Evolutionary conservation across 2,113 vertebrate genomes (phyloP), one percentile per base, ranked within the genome.

Genomic region (Pteronura brasiliensis): DNA sequence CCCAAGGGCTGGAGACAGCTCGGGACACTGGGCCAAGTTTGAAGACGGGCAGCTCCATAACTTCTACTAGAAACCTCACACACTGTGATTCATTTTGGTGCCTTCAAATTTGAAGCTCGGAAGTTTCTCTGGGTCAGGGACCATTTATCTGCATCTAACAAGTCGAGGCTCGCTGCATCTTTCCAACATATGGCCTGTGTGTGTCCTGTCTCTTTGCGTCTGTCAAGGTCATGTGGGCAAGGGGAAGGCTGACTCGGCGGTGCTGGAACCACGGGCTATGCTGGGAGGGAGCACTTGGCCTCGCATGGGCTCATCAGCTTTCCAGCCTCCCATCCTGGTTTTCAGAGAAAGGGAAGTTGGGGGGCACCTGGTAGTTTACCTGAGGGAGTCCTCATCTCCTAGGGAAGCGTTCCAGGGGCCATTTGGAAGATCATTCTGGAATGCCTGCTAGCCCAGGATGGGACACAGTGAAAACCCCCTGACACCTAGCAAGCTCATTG

Each of bases 21-120:
- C 20, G 9, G 1, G 31, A 72, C 29, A 59, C 49, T 93, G 69
- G 85, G 76, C 71, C 59, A 63, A 86, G 57, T 93, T 25, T 88
- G 47, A 95, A 85, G 76, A 69, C 1, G 21, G 36, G 49, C 18
- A 55, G 72, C 49, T 44, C 81, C 42, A 7, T 69, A 65, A 67
- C 17, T 63, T 86, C 42, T 31, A 61, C 49, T 47, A 44, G 13
- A 86, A 96, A 88, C 79, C 44, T 14, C 39, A 79, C n/a, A 59
- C 14, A 4, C 69, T 34, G 17, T 44, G 67, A 3, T 1, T 92
- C 71, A 25, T 86, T 95, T 77, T 77, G 47, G 67, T 95, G 47
- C 79, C 95, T 90, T 96, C 87, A 96, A 23, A 92, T 96, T 93
- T 88, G 57, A 82, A 98, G 92, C 97, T 97, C 34, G n/a, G n/a